Percentiles rank a stretch among this genome's conserved stretches.
Evolutionary conservation across 1,140 invertebrate species (phyloP).

Genomic region (Diploscapter pachys): DNA sequence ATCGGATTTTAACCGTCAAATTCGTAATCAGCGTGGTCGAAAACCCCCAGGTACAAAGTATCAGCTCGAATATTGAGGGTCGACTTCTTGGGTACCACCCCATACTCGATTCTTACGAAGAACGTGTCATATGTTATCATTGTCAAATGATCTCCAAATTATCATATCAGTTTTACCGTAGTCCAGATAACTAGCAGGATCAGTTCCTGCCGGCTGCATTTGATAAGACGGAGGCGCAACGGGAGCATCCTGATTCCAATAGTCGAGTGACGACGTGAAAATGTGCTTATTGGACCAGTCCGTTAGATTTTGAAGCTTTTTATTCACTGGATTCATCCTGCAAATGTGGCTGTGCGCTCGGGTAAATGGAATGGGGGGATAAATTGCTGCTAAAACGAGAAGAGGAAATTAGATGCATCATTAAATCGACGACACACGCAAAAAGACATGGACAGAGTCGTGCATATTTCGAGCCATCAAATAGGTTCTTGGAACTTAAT

Average conservation of each 20-base stretch:
- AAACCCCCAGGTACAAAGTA: no score
- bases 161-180: background rate
- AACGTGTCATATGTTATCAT: no score
- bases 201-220: background rate
- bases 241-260: slow-evolving; percentile 28
- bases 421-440: background rate
- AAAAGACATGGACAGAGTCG: background rate
- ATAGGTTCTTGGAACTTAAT: background rate
- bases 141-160: no score
- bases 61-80: no score
- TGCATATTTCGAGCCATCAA: background rate
- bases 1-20: no score
- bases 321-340: background rate
- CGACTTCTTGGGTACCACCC: no score
- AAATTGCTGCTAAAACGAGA: background rate
- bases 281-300: slow-evolving; percentile 28
- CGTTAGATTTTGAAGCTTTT: slow-evolving; percentile 19
- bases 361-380: background rate
- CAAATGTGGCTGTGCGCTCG: background rate
- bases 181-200: background rate
- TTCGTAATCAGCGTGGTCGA: no score
- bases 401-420: background rate
- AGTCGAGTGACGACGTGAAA: slow-evolving; percentile 27
- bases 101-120: no score
- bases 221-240: background rate